Conservation (phyloP, 2,113 vertebrate species). For the Abramis brama region DNA sequence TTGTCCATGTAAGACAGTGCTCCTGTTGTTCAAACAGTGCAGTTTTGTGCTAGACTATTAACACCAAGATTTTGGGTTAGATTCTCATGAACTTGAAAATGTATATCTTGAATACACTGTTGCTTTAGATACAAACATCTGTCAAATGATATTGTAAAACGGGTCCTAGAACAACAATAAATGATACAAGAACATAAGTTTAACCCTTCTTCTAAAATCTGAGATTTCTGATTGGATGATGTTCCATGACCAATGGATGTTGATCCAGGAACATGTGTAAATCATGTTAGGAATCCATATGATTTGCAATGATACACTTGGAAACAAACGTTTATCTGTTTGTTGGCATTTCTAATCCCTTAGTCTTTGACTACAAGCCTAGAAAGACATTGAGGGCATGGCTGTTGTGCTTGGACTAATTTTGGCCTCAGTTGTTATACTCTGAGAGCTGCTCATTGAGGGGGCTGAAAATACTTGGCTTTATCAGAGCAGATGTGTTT, state of each 20-base stretch:
- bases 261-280: background rate
- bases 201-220: background rate
- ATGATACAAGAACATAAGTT: too few species aligned
- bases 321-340: background rate
- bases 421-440: constrained; percentile 57
- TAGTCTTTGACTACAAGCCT: background rate
- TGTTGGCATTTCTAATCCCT: background rate
- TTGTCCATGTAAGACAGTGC: background rate
- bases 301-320: background rate
- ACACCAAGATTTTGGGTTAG: background rate
- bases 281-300: background rate
- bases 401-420: constrained; percentile 61
- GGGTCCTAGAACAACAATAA: too few species aligned
- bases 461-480: constrained; percentile 69
- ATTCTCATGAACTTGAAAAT: background rate
- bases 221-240: background rate
- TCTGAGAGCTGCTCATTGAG: constrained; percentile 62
- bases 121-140: background rate
- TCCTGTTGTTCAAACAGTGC: background rate
- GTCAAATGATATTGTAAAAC: background rate
- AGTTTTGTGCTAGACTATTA: background rate
- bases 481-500: constrained; percentile 71
- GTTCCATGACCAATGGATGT: background rate
- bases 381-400: background rate
- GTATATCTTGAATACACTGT: background rate